Evolutionary conservation across 2,797 vertebrate genomes (phyloP), one percentile per base, ranked within the genome.

Genomic region (Columba guinea): DNA sequence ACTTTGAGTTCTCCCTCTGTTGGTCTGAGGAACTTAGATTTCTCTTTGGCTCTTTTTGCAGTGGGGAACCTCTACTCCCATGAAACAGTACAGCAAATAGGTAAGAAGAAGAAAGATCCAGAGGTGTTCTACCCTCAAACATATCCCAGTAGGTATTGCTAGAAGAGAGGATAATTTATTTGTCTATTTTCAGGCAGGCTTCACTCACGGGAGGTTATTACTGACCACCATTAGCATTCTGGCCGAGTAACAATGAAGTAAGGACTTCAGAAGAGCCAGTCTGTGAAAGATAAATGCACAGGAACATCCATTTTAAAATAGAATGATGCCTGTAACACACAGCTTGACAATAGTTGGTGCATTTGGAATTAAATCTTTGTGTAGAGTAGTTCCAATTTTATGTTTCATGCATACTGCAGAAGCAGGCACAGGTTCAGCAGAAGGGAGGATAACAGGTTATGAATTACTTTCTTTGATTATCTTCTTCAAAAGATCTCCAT

Each of bases 351-450:
- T 63, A 93, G 80, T 84, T 11, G 3, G 65, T 88, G 85, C 67
- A 90, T 94, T 94, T 93, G 74, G 83, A 96, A 96, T 95, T 90
- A 96, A 95, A 91, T 90, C 79, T 93, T 94, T 94, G 49, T 76
- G 53, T 87, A 93, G 77, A 86, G 32, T 58, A 88, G 77, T 82
- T 93, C 64, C 87, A 79, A 94, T 93, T 87, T 95, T 87, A 12
- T 86, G 86, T 93, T 95, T 96, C 86, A 83, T 94, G 52, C 87
- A 92, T 94, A 74, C 89, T 74, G 68, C 83, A 94, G 64, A 87
- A 93, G 70, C 62, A 87, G 55, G 67, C 63, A 46, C 56, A 88
- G 63, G 64, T 92, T 84, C 19, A 92, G 71, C 60, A 84, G 65
- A 93, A 74, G 35, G 74, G 75, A 93, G 71, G 35, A 86, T 81